phyloP scores from a whole-genome alignment of 2,888 invertebrate species.

The Cremastinae sp. region DNA sequence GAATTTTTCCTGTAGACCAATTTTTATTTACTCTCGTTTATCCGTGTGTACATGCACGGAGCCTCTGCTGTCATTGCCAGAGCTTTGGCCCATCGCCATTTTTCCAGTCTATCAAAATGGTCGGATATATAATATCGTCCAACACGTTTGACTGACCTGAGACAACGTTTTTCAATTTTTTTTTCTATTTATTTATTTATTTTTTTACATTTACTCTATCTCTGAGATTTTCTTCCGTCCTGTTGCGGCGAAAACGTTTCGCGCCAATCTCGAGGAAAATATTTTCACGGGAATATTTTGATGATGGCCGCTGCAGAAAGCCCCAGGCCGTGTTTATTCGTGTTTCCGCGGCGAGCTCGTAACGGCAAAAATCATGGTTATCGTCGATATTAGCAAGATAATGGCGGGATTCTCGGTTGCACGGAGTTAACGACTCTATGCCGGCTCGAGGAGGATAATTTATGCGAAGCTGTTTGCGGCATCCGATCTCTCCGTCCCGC shows the following conservation, averaged over 20 bases:
- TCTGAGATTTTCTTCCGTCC: too few species aligned
- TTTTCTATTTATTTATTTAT: too few species aligned
- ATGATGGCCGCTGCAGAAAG: constrained; percentile 2
- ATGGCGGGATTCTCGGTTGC: constrained; percentile 58
- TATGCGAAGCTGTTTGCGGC: constrained; percentile 61
- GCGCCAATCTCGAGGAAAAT: too few species aligned
- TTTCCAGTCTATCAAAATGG: not conserved
- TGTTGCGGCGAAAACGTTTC: too few species aligned
- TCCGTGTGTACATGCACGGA: not conserved
- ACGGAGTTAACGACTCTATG: constrained; percentile 52
- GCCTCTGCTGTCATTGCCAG: not conserved
- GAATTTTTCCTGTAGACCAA: not conserved
- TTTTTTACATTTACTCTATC: too few species aligned
- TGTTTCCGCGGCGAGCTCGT: constrained; percentile 44
- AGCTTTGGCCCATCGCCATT: not conserved
- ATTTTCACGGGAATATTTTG: constrained; percentile 5
- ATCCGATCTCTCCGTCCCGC: constrained; percentile 36
- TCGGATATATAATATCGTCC: too few species aligned
- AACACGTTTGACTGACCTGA: too few species aligned
- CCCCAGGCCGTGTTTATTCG: not conserved
- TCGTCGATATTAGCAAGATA: constrained; percentile 63
- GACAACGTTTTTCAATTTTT: too few species aligned
- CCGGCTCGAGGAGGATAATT: constrained; percentile 47
- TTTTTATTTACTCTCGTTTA: not conserved
- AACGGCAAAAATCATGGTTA: constrained; percentile 67